Percentiles rank a stretch among this genome's conserved stretches.
phyloP scores from a whole-genome alignment of 1,140 invertebrate species.

The Solen grandis region DNA sequence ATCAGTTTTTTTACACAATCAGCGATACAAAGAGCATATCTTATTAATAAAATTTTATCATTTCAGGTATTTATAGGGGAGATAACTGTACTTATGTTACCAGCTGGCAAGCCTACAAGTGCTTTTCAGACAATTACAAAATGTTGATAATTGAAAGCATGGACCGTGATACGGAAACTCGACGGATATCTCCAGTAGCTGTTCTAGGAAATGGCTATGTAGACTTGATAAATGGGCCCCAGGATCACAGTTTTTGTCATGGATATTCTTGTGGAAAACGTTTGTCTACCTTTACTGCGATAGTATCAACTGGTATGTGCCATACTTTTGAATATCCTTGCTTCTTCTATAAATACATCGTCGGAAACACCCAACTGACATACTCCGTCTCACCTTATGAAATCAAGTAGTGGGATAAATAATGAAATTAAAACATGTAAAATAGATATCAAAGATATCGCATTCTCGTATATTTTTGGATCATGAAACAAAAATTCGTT shows the following conservation, averaged over 20 bases:
- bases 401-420: no score
- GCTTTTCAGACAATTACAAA: constrained; percentile 64
- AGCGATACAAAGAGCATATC: no score
- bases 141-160: constrained; percentile 78
- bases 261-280: constrained; percentile 79
- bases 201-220: constrained; percentile 74
- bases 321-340: no score
- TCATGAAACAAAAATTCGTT: no score
- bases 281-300: constrained; percentile 76
- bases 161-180: constrained; percentile 78
- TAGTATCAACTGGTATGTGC: constrained; percentile 61
- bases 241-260: constrained; percentile 68
- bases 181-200: constrained; percentile 78
- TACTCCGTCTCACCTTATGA: no score
- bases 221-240: constrained; percentile 80
- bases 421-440: no score
- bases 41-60: no score
- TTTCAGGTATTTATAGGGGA: constrained; percentile 67
- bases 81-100: constrained; percentile 60
- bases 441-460: no score
- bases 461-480: no score
- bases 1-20: no score
- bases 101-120: constrained; percentile 72
- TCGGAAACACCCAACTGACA: no score
- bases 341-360: no score